A percentile compares a stretch with the other conserved stretches of the same genome.
Conservation (phyloP, 1,140 invertebrate species). For the Pachyrhynchus sulphureomaculatus region DNA sequence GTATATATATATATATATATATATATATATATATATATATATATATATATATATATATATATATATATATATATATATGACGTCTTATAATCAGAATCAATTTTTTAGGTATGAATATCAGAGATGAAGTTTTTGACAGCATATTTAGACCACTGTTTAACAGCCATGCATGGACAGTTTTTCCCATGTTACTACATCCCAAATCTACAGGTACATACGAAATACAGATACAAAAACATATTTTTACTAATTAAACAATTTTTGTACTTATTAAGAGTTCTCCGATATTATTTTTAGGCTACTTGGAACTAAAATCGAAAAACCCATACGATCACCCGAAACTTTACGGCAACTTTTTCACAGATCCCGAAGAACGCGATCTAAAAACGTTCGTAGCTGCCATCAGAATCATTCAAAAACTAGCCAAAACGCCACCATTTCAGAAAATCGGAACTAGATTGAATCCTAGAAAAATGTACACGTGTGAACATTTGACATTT, state of each 20-base stretch:
- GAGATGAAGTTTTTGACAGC: slow-evolving; percentile 42
- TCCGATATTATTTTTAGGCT: slow-evolving; percentile 34
- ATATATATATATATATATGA: too few relatives aligned
- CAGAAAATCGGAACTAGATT: slow-evolving; percentile 27
- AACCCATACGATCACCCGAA: slow-evolving; percentile 72
- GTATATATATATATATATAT: too few relatives aligned
- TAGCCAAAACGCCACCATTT: slow-evolving; percentile 35
- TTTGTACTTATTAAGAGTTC: too few relatives aligned
- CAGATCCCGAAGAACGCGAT: slow-evolving; percentile 57
- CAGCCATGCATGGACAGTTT: slow-evolving; percentile 64
- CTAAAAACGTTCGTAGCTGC: slow-evolving; percentile 35
- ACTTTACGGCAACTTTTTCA: slow-evolving; percentile 64
- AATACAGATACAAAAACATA: background rate
- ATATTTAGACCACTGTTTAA: slow-evolving; percentile 47
- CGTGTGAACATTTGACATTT: slow-evolving; percentile 34
- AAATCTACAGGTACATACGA: slow-evolving; percentile 62
- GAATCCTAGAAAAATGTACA: slow-evolving; percentile 23
- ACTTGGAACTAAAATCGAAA: slow-evolving; percentile 62
- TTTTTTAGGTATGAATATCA: slow-evolving; percentile 23
- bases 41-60: too few relatives aligned
- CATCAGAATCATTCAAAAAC: slow-evolving; percentile 33
- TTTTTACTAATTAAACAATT: background rate
- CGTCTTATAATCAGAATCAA: too few relatives aligned
- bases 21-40: too few relatives aligned
- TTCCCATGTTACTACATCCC: slow-evolving; percentile 73